Conservation (phyloP, 2,113 vertebrate species). For the Dissostichus mawsoni region DNA sequence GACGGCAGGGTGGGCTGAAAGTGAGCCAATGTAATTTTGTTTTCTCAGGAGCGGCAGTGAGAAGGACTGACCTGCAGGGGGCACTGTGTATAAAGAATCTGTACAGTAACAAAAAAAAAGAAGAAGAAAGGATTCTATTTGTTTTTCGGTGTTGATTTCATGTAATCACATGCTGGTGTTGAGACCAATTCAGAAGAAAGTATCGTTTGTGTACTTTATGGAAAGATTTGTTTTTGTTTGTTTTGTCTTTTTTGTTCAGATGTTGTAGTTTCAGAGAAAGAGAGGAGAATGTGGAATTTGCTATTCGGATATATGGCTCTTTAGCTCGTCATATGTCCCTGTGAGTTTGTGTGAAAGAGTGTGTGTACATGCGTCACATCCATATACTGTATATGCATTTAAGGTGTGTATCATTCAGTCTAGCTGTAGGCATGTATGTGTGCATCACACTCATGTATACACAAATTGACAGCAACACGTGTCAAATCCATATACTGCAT, state of each 20-base stretch:
- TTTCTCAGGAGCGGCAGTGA: conserved; percentile 99
- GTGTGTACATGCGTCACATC: conserved; percentile 4
- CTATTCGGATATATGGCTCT: conserved; percentile 35
- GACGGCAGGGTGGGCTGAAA: conserved; percentile 70
- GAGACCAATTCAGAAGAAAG: conserved; percentile 93
- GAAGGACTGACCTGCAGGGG: conserved; percentile 89
- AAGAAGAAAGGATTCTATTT: conserved; percentile 84
- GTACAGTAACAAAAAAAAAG: conserved; percentile 74
- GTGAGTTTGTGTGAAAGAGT: conserved; percentile 6
- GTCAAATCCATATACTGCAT: too few species aligned
- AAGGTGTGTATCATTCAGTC: conserved; percentile 20
- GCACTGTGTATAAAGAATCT: conserved; percentile 91
- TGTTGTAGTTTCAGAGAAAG: conserved; percentile 42
- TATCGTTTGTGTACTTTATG: conserved; percentile 72
- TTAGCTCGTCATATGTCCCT: conserved; percentile 7
- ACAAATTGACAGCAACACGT: too few species aligned
- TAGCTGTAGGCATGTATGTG: neutral
- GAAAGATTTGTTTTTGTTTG: conserved; percentile 29
- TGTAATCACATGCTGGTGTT: conserved; percentile 94
- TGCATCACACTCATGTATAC: conserved; percentile 12
- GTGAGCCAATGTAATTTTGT: conserved; percentile 75
- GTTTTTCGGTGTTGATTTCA: conserved; percentile 81
- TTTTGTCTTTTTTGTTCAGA: conserved; percentile 18
- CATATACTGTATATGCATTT: conserved; percentile 30
- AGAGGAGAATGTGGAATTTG: conserved; percentile 27